These are phyloP conservation scores for Diloba caeruleocephala DNA, from an alignment of 2,888 invertebrate genomes.

Conservation along the genomic window DNA sequence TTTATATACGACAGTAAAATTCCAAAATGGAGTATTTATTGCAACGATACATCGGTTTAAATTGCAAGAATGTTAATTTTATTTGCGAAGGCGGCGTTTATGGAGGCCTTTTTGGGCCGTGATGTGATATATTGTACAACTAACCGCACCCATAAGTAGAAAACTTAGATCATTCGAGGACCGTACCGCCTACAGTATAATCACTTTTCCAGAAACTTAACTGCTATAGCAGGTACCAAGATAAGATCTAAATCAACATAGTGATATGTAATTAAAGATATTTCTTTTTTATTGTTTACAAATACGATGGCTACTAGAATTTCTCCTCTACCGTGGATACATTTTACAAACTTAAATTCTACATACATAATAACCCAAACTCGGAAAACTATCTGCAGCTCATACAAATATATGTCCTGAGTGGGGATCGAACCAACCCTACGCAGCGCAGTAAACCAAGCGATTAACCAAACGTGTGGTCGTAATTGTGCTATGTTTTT, in stretches of 20 bases:
- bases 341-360: too few relatives aligned
- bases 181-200: conserved; percentile 54
- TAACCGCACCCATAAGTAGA: conserved; percentile 64
- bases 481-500: too few relatives aligned
- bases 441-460: too few relatives aligned
- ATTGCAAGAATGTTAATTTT: conserved; percentile 84
- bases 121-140: conserved; percentile 73
- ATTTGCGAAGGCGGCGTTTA: conserved; percentile 78
- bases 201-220: conserved; percentile 11
- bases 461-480: too few relatives aligned
- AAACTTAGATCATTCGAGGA: conserved; percentile 53
- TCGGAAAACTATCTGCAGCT: too few relatives aligned
- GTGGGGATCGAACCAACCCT: too few relatives aligned
- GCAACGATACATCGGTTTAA: conserved; percentile 73
- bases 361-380: too few relatives aligned
- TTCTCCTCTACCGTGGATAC: too few relatives aligned
- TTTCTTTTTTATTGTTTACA: too few relatives aligned
- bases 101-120: conserved; percentile 73
- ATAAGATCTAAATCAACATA: conserved; percentile 14
- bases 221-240: conserved; percentile 13
- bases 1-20: conserved; percentile 81
- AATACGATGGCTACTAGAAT: too few relatives aligned
- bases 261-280: not conserved
- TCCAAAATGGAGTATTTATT: conserved; percentile 83
- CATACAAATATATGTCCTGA: too few relatives aligned